phyloP scores from a whole-genome alignment of 37 sponge, comb jelly and placozoan genomes.

The Ephydatia muelleri region DNA sequence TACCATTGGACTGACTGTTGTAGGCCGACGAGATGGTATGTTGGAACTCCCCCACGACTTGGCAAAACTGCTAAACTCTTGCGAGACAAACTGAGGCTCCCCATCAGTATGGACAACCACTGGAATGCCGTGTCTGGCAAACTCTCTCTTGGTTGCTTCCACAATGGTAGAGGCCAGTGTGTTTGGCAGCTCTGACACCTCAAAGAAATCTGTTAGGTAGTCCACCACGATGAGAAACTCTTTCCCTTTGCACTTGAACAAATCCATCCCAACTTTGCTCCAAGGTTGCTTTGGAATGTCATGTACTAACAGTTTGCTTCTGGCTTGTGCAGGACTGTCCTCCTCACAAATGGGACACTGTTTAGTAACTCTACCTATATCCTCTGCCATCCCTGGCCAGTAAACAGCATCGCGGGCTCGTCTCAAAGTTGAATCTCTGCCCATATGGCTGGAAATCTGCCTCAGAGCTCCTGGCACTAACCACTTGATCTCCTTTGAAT shows the following conservation, averaged over 20 bases:
- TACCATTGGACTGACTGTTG: conserved; percentile 40
- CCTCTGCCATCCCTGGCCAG: conserved; percentile 28
- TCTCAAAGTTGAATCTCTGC: no score
- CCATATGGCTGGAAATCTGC: no score
- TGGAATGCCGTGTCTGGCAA: conserved; percentile 33
- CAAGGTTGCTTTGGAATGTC: conserved; percentile 32
- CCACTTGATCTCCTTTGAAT: no score
- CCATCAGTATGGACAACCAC: no score
- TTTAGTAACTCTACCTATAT: conserved; percentile 18
- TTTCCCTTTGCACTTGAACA: conserved; percentile 19
- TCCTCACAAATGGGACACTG: conserved; percentile 24
- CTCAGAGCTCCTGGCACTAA: no score
- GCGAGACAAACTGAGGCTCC: conserved; percentile 16
- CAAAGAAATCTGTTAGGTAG: conserved; percentile 16
- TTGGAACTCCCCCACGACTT: conserved; percentile 25
- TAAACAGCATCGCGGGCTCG: conserved; percentile 12
- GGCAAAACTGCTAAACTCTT: conserved; percentile 24
- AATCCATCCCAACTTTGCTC: conserved; percentile 25
- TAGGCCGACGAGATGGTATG: conserved; percentile 31
- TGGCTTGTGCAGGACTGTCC: conserved; percentile 12
- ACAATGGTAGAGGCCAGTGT: conserved; percentile 13
- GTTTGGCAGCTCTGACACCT: conserved; percentile 12
- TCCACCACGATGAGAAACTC: conserved; percentile 40
- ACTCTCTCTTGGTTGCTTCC: conserved; percentile 27
- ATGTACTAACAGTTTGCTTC: conserved; percentile 13